These are phyloP conservation scores for Acipenser ruthenus DNA, from an alignment of 2,797 vertebrate genomes.

Conservation along the genomic window DNA sequence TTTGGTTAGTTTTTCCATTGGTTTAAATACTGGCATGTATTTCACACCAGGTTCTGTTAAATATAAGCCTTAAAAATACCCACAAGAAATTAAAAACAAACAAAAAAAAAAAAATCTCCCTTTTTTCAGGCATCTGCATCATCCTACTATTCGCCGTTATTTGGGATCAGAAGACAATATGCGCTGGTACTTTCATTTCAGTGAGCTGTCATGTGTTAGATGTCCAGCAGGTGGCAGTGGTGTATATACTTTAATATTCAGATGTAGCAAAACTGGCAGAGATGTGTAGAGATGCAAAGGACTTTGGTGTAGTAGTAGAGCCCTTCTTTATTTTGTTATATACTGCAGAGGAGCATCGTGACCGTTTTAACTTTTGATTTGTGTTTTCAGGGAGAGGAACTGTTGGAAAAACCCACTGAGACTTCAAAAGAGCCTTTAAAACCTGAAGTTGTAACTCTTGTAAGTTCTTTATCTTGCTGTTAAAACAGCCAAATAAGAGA, in stretches of 20 bases:
- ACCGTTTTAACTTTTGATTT: not conserved
- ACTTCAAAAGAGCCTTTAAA: slow-evolving; percentile 53
- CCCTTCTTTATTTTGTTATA: not conserved
- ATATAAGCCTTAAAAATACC: no score
- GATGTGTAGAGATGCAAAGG: no score
- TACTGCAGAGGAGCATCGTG: not conserved
- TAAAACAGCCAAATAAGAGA: not conserved
- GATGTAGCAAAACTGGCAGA: not conserved
- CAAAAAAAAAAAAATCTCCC: not conserved
- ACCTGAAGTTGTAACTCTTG: slow-evolving; percentile 63
- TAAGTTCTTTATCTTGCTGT: slow-evolving; percentile 32
- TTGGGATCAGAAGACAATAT: not conserved
- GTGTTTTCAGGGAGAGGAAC: slow-evolving; percentile 50
- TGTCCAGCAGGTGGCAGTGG: no score
- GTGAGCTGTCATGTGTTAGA: no score
- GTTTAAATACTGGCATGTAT: no score
- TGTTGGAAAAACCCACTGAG: slow-evolving; percentile 45
- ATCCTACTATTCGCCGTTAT: not conserved
- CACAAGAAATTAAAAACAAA: not conserved
- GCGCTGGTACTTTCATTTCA: not conserved
- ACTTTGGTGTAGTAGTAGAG: no score
- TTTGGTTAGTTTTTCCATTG: not conserved
- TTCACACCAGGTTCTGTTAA: no score
- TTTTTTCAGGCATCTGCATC: slow-evolving; percentile 2
- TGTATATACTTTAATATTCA: not conserved